Conservation (phyloP, 2,113 vertebrate genomes). For the Macroglossus sobrinus region DNA sequence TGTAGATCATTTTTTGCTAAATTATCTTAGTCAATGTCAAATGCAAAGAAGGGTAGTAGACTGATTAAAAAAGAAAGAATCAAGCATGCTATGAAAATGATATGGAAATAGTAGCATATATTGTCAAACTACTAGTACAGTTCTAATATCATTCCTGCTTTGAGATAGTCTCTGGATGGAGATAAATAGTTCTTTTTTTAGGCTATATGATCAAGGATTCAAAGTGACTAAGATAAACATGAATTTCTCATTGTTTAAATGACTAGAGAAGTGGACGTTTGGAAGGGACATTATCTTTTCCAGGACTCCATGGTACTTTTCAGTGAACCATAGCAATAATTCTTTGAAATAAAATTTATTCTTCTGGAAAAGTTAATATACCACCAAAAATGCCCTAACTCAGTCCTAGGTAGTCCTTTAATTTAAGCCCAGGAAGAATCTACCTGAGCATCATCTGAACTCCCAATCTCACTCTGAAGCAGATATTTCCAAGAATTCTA, state of each 20-base stretch:
- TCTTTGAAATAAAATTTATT: constrained; percentile 43
- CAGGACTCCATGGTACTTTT: constrained; percentile 34
- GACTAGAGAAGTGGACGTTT: constrained; percentile 35
- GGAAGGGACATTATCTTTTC: constrained; percentile 51
- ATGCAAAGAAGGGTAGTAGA: background rate
- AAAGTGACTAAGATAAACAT: background rate
- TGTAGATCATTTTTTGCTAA: background rate
- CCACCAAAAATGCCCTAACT: constrained; percentile 30
- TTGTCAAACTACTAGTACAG: background rate
- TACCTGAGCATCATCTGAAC: background rate
- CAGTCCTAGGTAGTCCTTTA: constrained; percentile 20
- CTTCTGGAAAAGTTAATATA: constrained; percentile 44
- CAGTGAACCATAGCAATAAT: constrained; percentile 64
- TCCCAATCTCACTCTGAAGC: constrained; percentile 50
- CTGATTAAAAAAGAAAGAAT: background rate
- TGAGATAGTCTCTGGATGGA: background rate
- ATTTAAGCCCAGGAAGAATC: constrained; percentile 27
- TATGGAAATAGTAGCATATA: background rate
- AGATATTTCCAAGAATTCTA: constrained; percentile 13
- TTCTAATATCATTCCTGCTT: background rate
- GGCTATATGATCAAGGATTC: background rate
- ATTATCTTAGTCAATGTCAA: background rate
- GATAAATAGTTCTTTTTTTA: background rate
- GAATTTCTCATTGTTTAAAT: background rate
- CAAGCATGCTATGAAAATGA: background rate